Base-by-base conservation (phyloP, 1,140 invertebrate species). In the Leucophenga varia region DNA sequence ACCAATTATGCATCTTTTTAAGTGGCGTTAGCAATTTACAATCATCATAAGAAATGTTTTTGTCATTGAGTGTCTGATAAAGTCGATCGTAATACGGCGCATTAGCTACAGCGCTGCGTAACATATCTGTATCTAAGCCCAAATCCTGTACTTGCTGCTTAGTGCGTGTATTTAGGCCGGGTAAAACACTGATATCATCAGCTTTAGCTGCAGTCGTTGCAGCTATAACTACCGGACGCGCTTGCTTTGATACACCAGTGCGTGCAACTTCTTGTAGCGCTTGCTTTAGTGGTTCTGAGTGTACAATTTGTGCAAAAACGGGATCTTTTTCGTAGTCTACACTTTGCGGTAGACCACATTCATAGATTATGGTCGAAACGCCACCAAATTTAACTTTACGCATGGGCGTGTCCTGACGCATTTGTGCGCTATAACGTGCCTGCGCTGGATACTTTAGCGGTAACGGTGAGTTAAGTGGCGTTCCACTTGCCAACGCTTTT, bases 31-130 rank as follows among this genome's bases (percentile, higher is more conserved):
- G 53, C 45, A 81, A 74, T 17, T 80, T 76, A 60, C 81, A 81
- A 50, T 76, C 74, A 8, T 70, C 65, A n/a, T 80, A 71, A 0
- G 75, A 57, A 28, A 81, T 77, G 46, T 79, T 79, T 37, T 81
- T 75, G 32, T 80, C 78, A 43, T 74, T 77, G 0, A 82, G 64
- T 47, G 78, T 76, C 35, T 79, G 79, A 31, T 81, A 76, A 2
- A 82, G 56, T 47, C 79, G 79, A 34, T 81, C 79, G 54, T 82
- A 82, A 13, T 81, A 77, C 1, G 80, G 79, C 0, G 77, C 80
- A 63, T 82, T 81, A 58, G 80, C 77, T 3, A 82, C 78, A 0
- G 79, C 79, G 57, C 80, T 82, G 44, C 81, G 81, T 12, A 82
- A 76, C 57, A 79, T 74, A 43, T 79, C 76, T 17, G 73, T 79